A percentile compares a stretch with the other conserved stretches of the same genome.
Conservation (phyloP, 2,797 vertebrate species). For the Nyctibius grandis region DNA sequence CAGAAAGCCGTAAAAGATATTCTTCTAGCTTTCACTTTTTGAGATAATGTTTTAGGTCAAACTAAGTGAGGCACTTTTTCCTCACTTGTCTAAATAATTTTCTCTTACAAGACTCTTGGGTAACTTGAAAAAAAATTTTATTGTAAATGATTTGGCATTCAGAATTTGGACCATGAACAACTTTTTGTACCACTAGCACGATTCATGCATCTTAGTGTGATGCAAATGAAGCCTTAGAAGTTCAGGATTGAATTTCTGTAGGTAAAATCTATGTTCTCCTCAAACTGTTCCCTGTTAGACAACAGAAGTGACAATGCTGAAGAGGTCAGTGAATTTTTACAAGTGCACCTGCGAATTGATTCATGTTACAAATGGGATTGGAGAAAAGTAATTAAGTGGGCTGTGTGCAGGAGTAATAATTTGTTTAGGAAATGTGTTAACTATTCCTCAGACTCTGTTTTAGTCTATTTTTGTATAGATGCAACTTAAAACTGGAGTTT, state of each 20-base stretch:
- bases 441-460: neutral
- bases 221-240: neutral
- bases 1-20: neutral
- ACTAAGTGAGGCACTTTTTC: neutral
- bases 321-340: neutral
- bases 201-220: neutral
- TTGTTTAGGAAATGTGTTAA: neutral
- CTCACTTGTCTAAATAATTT: neutral
- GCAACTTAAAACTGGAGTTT: neutral
- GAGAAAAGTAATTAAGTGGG: neutral
- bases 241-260: neutral
- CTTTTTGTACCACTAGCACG: rapidly evolving
- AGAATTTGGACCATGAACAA: neutral
- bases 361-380: neutral
- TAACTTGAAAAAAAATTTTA: neutral
- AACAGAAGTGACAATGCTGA: neutral
- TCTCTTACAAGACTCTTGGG: neutral
- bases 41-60: neutral
- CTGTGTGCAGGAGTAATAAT: neutral
- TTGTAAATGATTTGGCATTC: neutral
- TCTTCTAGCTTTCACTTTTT: neutral
- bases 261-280: neutral
- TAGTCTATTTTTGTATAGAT: neutral
- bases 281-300: neutral
- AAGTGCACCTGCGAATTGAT: neutral